Base-by-base conservation (phyloP, 2,797 vertebrate species). In the Rhinichthys osculus region DNA sequence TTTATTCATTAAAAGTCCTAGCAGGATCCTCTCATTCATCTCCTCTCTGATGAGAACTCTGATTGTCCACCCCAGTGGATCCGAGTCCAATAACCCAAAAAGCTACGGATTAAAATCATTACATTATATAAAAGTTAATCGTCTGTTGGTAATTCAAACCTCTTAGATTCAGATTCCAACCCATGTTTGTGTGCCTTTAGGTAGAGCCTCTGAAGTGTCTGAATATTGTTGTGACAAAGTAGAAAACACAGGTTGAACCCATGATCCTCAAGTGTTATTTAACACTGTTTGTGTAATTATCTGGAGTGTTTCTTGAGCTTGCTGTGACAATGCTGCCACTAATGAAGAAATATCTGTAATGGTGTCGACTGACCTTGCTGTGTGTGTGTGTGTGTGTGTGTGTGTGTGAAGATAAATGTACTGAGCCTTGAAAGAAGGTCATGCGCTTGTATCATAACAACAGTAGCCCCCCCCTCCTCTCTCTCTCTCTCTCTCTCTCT, bases 281-380 rank as follows among this genome's bases (percentile, higher is more conserved):
- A 69, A 38, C 10, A 8, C 33, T 67, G 23, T 17, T 47, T 62
- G 23, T 33, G 50, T 44, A 57, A 57, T 42, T 57, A 35, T 59
- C 3, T 78, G 1, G 16, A 30, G 82, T 67, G 59, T 74, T 35
- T 19, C 4, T 40, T 9, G 21, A 40, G 42, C 10, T 50, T 72
- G 33, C 69, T 35, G 70, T 7, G 19, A 62, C 38, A 54, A 42
- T 69, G 57, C 67, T 59, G 47, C 69, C 74, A 80, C 64, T 89
- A 90, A 88, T 90, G 86, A 90, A 90, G 86, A 88, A 77, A 79
- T 82, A 90, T 89, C 85, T 87, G 78, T 86, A 77, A 78, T 85
- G 73, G 38, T 66, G 81, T 84, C 38, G 70, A 80, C 81, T 85
- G 89, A 89, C 89, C 89, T 89, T 89, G 87, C 82, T 85, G 81